Evolutionary conservation across 2,888 invertebrate species (phyloP).

Genomic region (Dilophus febrilis): DNA sequence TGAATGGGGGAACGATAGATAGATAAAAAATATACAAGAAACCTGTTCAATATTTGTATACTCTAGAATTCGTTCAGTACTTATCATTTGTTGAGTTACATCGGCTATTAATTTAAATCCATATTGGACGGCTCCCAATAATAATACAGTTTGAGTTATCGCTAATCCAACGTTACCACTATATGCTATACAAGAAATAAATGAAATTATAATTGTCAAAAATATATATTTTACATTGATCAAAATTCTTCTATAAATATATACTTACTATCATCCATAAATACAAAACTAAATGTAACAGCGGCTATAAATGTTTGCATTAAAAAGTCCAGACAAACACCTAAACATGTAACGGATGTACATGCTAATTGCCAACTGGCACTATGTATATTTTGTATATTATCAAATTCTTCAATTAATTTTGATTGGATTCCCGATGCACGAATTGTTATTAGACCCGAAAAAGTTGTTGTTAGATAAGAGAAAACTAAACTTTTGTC

Average conservation of each 20-base stretch:
- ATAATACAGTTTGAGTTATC: conserved; percentile 48
- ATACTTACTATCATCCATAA: conserved; percentile 28
- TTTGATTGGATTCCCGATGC: conserved; percentile 42
- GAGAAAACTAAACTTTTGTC: conserved; percentile 55
- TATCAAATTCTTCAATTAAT: conserved; percentile 39
- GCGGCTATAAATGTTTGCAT: conserved; percentile 46
- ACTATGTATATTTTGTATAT: conserved; percentile 41
- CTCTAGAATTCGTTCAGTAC: conserved; percentile 48
- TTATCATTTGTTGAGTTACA: conserved; percentile 41
- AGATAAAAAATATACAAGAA: neutral
- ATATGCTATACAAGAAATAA: conserved; percentile 21
- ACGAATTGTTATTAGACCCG: conserved; percentile 56
- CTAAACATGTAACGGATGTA: conserved; percentile 50
- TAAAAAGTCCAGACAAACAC: conserved; percentile 51
- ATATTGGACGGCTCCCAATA: conserved; percentile 53
- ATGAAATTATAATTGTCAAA: neutral
- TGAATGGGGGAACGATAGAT: neutral
- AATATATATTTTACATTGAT: neutral
- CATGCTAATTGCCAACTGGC: conserved; percentile 58
- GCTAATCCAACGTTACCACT: conserved; percentile 56
- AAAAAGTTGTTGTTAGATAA: conserved; percentile 49
- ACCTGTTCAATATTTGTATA: conserved; percentile 37
- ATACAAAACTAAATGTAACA: conserved; percentile 46
- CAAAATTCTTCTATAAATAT: neutral
- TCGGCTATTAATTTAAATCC: conserved; percentile 50